phyloP scores from a whole-genome alignment of 1,140 invertebrate species.

The Bombus consobrinus region DNA sequence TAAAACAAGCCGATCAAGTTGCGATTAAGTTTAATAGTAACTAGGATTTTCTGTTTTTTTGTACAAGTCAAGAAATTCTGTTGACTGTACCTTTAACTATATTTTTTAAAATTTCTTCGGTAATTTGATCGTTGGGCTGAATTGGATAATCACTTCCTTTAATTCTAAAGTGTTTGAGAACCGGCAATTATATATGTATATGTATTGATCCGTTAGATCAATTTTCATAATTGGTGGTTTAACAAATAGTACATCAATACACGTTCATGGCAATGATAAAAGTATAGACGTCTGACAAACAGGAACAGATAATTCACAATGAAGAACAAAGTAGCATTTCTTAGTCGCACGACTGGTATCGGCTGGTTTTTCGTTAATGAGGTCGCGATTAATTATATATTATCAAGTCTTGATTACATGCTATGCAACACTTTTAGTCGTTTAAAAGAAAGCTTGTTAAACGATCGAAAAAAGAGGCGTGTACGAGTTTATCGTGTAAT shows the following conservation, averaged over 20 bases:
- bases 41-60: no score
- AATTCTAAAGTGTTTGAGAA: no score
- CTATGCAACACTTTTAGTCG: not conserved
- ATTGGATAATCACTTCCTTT: no score
- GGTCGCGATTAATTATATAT: conserved; percentile 11
- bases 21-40: no score
- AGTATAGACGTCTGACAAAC: not conserved
- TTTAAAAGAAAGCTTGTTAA: not conserved
- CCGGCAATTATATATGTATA: no score
- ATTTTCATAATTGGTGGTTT: not conserved
- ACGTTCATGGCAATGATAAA: not conserved
- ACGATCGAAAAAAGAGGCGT: not conserved
- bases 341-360: not conserved
- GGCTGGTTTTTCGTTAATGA: not conserved
- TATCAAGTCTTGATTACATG: not conserved
- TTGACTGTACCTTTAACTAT: no score
- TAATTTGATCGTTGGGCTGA: no score
- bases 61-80: no score
- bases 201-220: no score
- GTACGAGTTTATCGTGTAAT: not conserved
- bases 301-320: not conserved
- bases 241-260: not conserved
- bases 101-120: no score
- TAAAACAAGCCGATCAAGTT: no score
- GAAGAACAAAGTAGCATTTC: not conserved